phyloP scores from a whole-genome alignment of 2,113 vertebrate species.

The Microtus pennsylvanicus region DNA sequence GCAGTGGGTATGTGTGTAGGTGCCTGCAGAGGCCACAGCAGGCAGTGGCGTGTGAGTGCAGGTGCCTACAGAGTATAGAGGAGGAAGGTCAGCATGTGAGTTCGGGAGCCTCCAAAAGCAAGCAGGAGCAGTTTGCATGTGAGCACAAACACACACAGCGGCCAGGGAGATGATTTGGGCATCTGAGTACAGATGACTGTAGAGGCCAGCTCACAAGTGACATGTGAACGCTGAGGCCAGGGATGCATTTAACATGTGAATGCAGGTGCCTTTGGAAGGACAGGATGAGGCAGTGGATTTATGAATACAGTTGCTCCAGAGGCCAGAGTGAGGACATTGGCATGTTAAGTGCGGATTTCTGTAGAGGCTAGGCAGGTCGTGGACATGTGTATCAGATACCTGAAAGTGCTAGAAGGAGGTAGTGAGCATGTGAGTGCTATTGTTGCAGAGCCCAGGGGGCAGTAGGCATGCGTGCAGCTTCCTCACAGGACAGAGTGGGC shows the following conservation, averaged over 20 bases:
- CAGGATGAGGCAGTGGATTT: not conserved
- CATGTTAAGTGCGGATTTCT: not conserved
- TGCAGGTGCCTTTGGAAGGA: not conserved
- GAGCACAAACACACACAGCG: accelerated
- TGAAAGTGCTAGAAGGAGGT: too few species aligned
- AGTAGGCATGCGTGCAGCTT: too few species aligned
- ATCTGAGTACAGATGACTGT: not conserved
- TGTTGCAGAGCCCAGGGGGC: not conserved
- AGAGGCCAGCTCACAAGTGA: not conserved
- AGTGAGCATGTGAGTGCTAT: not conserved
- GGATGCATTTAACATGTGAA: not conserved
- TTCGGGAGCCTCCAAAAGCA: not conserved
- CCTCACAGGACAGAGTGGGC: too few species aligned
- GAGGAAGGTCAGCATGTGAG: accelerated
- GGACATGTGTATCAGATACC: not conserved
- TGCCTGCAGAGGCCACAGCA: not conserved
- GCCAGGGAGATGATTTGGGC: too few species aligned
- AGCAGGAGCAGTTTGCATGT: not conserved
- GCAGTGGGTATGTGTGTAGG: not conserved
- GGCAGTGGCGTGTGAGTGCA: not conserved
- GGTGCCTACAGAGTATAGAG: not conserved
- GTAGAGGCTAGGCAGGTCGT: not conserved
- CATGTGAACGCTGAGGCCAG: not conserved
- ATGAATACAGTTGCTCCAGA: too few species aligned
- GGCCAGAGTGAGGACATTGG: too few species aligned